phyloP scores from a whole-genome alignment of 2,888 invertebrate genomes.

The Hyppa rectilinea region DNA sequence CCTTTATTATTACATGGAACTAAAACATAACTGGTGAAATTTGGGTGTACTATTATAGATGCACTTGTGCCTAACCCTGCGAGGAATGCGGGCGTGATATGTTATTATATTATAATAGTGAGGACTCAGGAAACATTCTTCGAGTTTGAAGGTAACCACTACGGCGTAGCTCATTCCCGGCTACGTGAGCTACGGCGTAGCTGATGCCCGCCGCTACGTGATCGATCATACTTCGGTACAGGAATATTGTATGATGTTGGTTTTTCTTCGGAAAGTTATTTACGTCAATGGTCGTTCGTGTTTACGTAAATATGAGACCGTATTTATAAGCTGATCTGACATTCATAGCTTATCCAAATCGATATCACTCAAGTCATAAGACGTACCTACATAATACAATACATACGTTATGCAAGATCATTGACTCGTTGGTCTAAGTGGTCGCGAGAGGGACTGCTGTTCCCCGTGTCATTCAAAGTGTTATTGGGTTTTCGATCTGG shows the following conservation, averaged over 20 bases:
- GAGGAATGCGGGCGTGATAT: too few relatives aligned
- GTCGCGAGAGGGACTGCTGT: too few relatives aligned
- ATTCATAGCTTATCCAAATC: background rate
- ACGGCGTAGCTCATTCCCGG: slow-evolving; percentile 26
- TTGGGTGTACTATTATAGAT: too few relatives aligned
- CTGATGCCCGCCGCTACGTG: background rate
- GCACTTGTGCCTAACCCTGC: too few relatives aligned
- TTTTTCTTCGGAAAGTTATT: background rate
- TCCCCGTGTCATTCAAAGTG: too few relatives aligned
- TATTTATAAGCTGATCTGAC: background rate
- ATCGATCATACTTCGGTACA: background rate
- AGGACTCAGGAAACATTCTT: background rate
- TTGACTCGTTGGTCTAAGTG: too few relatives aligned
- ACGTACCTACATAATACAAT: background rate
- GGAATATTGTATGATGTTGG: background rate
- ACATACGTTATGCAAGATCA: too few relatives aligned
- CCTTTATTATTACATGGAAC: too few relatives aligned
- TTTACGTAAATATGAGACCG: background rate
- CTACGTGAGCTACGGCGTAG: slow-evolving; percentile 38
- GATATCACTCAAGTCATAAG: background rate
- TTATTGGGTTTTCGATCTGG: too few relatives aligned
- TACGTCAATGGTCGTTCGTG: background rate
- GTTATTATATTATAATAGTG: too few relatives aligned
- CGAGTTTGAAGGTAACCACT: slow-evolving; percentile 2
- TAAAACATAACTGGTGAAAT: too few relatives aligned